phyloP scores from a whole-genome alignment of 1,140 invertebrate species.

The Agraylea sexmaculata region DNA sequence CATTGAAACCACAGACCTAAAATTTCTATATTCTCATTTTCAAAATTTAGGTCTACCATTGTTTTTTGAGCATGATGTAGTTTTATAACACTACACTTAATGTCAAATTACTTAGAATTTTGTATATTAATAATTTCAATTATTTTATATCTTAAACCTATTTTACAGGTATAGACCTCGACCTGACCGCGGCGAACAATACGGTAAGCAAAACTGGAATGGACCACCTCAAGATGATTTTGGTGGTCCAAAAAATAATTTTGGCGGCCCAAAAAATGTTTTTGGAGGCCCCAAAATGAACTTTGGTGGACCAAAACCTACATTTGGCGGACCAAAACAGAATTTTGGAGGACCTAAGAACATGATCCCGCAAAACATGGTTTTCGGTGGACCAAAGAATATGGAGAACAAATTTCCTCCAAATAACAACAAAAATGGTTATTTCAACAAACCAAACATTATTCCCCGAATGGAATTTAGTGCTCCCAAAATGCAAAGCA shows the following conservation, averaged over 20 bases:
- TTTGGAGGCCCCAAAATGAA: constrained; percentile 31
- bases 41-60: no score
- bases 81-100: no score
- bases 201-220: constrained; percentile 40
- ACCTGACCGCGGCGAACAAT: constrained; percentile 47
- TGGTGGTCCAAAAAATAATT: constrained; percentile 37
- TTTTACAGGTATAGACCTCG: constrained; percentile 40
- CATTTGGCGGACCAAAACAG: constrained; percentile 40
- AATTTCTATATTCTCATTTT: no score
- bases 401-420: constrained; percentile 27
- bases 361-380: constrained; percentile 34
- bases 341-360: constrained; percentile 39
- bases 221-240: constrained; percentile 38
- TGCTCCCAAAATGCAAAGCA: constrained; percentile 46
- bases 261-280: constrained; percentile 33
- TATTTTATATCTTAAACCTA: no score
- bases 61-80: no score
- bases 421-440: constrained; percentile 30
- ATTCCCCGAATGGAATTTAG: constrained; percentile 31
- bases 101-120: no score
- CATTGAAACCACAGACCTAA: no score
- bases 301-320: constrained; percentile 35
- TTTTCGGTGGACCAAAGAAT: constrained; percentile 38
- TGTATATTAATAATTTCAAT: no score
- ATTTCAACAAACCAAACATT: constrained; percentile 27